These are phyloP conservation scores for Spilarctia lutea DNA, from an alignment of 2,888 invertebrate genomes.

Conservation along the genomic window DNA sequence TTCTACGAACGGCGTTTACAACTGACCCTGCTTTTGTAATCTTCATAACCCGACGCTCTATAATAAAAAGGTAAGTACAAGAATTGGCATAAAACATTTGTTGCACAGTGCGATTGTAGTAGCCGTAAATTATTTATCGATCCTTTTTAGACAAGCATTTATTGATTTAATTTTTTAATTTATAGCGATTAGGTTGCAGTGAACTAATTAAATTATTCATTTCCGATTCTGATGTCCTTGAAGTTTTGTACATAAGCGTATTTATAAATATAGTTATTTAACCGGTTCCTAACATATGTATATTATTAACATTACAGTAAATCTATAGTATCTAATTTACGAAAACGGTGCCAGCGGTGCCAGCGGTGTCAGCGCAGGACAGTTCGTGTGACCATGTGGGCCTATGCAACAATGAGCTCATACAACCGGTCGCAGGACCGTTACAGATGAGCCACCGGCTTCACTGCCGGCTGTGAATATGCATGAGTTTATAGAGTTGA, in stretches of 20 bases:
- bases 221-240: conserved; percentile 17
- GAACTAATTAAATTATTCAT: conserved; percentile 9
- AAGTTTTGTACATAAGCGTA: not conserved
- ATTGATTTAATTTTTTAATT: conserved; percentile 10
- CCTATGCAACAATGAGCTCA: conserved; percentile 79
- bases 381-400: conserved; percentile 59
- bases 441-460: conserved; percentile 82
- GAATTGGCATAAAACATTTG: conserved; percentile 55
- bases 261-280: conserved; percentile 3
- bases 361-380: conserved; percentile 39
- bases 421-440: conserved; percentile 84
- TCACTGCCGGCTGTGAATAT: conserved; percentile 76
- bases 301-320: conserved; percentile 22
- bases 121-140: conserved; percentile 1
- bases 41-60: conserved; percentile 68
- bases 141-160: conserved; percentile 5
- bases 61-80: conserved; percentile 58
- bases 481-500: conserved; percentile 83
- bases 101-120: conserved; percentile 21
- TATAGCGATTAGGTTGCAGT: not conserved
- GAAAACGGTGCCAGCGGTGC: conserved; percentile 26
- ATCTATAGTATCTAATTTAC: conserved; percentile 19
- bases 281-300: conserved; percentile 15
- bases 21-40: conserved; percentile 79
- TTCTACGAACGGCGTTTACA: conserved; percentile 74